Evolutionary conservation across 2,113 vertebrate species (phyloP), one percentile per base, ranked within the genome.

Genomic region (Takifugu bimaculatus): DNA sequence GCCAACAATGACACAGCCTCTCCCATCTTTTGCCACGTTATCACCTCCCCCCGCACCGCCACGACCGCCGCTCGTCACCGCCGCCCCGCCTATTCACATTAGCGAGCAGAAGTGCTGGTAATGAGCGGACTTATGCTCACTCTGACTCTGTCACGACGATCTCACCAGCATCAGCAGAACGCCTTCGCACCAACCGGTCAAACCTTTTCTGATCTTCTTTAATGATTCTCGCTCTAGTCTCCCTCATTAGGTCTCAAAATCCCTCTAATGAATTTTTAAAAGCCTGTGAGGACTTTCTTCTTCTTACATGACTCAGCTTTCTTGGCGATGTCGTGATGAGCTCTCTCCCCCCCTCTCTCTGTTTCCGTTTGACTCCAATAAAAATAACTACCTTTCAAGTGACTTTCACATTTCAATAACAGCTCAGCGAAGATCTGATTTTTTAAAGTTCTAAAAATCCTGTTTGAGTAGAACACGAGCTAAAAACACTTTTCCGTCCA

Each of bases 251-350:
- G 25, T 66, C 69, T 64, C 47, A 63, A 69, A 66, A 48, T 55
- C 60, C 60, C 1, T 57, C 49, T 58, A 52, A 65, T 77, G 60
- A 60, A 72, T 78, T 66, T 78, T 74, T 75, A 50, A 70, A 54
- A 68, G 50, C 65, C 60, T 55, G 63, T 39, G 54, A 73, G 60
- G 49, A 58, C 45, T 48, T n/a, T 48, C 45, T n/a, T 48, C 45
- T 67, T 63, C 54, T 61, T 15, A 77, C 75, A 75, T 75, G 92
- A 94, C 87, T 91, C 92, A 83, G 87, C 87, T 80, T 81, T 86
- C 69, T 82, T 75, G 50, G 69, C 63, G 57, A 70, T 50, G 77
- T 79, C 80, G 70, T 72, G 84, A 82, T 69, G 68, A 78, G 64
- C 69, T 79, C 35, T 51, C 35, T 64, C 71, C 72, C 54, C 59